Conservation (phyloP, 1,140 invertebrate genomes). For the Orius insidiosus region DNA sequence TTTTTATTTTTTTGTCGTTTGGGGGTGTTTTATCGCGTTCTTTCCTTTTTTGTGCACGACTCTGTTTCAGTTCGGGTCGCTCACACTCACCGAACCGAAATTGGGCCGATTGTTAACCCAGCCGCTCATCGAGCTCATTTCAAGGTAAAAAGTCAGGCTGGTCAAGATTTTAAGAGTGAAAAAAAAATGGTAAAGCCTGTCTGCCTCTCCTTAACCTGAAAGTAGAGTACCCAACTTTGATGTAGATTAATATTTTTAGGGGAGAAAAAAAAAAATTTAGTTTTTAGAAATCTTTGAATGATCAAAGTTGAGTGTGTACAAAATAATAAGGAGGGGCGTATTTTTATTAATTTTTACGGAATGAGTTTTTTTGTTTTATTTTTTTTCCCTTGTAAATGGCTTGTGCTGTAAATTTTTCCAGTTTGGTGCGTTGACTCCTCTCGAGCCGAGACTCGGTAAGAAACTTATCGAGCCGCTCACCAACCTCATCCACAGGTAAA, state of each 20-base stretch:
- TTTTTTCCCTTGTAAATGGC: constrained; percentile 12
- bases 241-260: no score
- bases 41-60: background rate
- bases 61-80: constrained; percentile 60
- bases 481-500: constrained; percentile 99
- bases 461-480: constrained; percentile 99
- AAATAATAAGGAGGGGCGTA: no score
- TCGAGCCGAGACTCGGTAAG: constrained; percentile 99
- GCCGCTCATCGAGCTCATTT: constrained; percentile 76
- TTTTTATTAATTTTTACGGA: background rate
- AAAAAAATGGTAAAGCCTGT: no score
- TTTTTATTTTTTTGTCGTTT: background rate
- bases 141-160: no score
- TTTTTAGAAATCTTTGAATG: no score
- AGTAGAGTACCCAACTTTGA: no score
- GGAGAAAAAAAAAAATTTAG: no score
- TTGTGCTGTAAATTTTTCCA: constrained; percentile 34
- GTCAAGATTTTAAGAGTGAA: no score
- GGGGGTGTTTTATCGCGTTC: background rate
- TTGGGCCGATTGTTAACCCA: constrained; percentile 70
- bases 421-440: constrained; percentile 99
- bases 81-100: constrained; percentile 68
- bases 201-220: no score
- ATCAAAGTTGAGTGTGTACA: no score
- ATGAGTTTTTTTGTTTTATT: constrained; percentile 7